A percentile compares a stretch with the other conserved stretches of the same genome.
Conservation (phyloP, 2,113 vertebrate species). For the Morone chrysops region DNA sequence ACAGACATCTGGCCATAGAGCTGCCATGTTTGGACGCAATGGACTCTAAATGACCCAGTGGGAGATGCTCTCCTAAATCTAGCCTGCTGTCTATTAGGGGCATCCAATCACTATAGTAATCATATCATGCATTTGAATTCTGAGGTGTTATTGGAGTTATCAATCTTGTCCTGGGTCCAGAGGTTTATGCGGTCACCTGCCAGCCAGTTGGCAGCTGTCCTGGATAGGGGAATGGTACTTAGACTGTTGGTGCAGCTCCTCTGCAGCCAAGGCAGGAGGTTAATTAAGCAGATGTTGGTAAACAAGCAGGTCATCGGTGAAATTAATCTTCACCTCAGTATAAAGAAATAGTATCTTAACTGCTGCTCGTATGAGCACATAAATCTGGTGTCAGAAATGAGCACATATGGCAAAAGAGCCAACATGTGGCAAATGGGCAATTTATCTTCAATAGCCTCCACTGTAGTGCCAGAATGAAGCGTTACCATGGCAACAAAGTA, state of each 20-base stretch:
- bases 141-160: conserved; percentile 70
- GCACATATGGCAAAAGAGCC: conserved; percentile 71
- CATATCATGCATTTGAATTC: conserved; percentile 67
- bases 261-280: conserved; percentile 68
- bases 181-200: conserved; percentile 76
- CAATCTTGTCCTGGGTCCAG: conserved; percentile 72
- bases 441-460: conserved; percentile 69
- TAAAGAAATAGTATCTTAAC: conserved; percentile 42
- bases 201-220: conserved; percentile 73
- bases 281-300: conserved; percentile 84
- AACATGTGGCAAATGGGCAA: conserved; percentile 82
- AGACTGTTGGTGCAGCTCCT: conserved; percentile 49
- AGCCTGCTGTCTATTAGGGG: conserved; percentile 64
- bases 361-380: conserved; percentile 40
- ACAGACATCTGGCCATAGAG: conserved; percentile 75
- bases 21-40: conserved; percentile 48
- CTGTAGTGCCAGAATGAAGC: conserved; percentile 40
- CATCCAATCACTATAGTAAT: conserved; percentile 70
- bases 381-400: conserved; percentile 63
- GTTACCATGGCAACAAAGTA: conserved; percentile 64
- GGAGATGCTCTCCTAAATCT: conserved; percentile 59
- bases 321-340: conserved; percentile 52
- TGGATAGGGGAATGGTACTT: conserved; percentile 35
- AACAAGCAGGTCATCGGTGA: conserved; percentile 76
- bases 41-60: conserved; percentile 65